A percentile compares a stretch with the other conserved stretches of the same genome.
Conservation (phyloP, 2,888 invertebrate genomes). For the Tachystola acroxantha region DNA sequence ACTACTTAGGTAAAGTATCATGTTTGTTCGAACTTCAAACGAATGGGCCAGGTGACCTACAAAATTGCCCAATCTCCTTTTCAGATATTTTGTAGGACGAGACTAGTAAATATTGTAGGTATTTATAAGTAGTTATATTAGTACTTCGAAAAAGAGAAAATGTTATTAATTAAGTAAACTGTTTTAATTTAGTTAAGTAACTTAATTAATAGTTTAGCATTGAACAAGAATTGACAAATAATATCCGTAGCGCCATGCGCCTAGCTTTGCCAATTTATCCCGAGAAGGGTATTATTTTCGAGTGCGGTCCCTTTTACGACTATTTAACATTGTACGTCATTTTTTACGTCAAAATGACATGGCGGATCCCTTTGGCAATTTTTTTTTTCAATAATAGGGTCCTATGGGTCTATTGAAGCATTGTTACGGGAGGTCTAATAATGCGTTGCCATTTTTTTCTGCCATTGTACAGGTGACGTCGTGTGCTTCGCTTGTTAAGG, state of each 20-base stretch:
- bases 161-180: too few species aligned
- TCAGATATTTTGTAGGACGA: too few species aligned
- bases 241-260: constrained; percentile 16
- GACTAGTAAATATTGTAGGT: too few species aligned
- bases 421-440: constrained; percentile 59
- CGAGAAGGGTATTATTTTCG: constrained; percentile 7
- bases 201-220: too few species aligned
- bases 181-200: too few species aligned
- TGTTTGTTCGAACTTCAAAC: too few species aligned
- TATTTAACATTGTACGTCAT: constrained; percentile 46
- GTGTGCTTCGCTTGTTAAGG: constrained; percentile 14
- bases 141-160: too few species aligned
- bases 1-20: too few species aligned
- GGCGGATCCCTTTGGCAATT: constrained; percentile 52
- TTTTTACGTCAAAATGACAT: constrained; percentile 53
- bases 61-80: too few species aligned
- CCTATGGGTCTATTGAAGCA: constrained; percentile 32
- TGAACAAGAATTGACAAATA: too few species aligned
- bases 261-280: constrained; percentile 4
- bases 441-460: constrained; percentile 48
- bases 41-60: too few species aligned
- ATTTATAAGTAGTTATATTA: too few species aligned
- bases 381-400: constrained; percentile 36
- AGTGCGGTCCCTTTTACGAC: constrained; percentile 21
- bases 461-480: constrained; percentile 39